Evolutionary conservation across 92 coral and sea anemone species (phyloP).

Genomic region (Pocillopora meandrina): DNA sequence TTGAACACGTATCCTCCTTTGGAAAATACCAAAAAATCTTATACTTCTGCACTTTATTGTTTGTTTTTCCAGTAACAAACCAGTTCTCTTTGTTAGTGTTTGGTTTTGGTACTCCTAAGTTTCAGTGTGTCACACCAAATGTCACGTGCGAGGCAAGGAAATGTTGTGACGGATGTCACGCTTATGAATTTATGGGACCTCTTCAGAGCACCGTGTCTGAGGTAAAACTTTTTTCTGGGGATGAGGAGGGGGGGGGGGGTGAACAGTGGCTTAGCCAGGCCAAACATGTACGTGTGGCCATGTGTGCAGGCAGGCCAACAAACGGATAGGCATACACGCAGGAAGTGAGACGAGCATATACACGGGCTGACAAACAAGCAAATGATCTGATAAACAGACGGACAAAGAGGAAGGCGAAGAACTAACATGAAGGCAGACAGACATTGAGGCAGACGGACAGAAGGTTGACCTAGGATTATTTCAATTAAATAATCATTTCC

Average conservation of each 20-base stretch:
- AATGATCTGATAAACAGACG: too few species aligned
- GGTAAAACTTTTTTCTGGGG: slow-evolving; percentile 1
- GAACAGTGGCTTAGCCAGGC: too few species aligned
- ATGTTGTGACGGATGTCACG: slow-evolving; percentile 50
- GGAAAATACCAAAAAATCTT: slow-evolving; percentile 44
- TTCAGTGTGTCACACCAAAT: slow-evolving; percentile 59
- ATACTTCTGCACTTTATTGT: slow-evolving; percentile 14
- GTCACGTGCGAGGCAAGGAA: slow-evolving; percentile 51
- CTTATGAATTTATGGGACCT: slow-evolving; percentile 55
- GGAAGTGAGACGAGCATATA: too few species aligned
- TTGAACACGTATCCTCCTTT: slow-evolving; percentile 46
- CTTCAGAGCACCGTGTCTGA: slow-evolving; percentile 46
- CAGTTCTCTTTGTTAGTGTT: slow-evolving; percentile 49
- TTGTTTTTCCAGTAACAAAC: slow-evolving; percentile 30
- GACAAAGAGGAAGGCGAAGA: too few species aligned
- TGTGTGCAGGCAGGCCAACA: too few species aligned
- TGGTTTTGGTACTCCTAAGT: slow-evolving; percentile 48
- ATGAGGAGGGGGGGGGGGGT: too few species aligned
- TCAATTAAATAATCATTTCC: not conserved
- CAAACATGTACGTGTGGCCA: too few species aligned
- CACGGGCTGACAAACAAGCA: too few species aligned
- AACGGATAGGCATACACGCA: too few species aligned
- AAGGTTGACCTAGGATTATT: not conserved
- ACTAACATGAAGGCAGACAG: not conserved
- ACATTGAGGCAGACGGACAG: not conserved